Conservation (phyloP, 2,113 vertebrate genomes). For the Mugil cephalus region DNA sequence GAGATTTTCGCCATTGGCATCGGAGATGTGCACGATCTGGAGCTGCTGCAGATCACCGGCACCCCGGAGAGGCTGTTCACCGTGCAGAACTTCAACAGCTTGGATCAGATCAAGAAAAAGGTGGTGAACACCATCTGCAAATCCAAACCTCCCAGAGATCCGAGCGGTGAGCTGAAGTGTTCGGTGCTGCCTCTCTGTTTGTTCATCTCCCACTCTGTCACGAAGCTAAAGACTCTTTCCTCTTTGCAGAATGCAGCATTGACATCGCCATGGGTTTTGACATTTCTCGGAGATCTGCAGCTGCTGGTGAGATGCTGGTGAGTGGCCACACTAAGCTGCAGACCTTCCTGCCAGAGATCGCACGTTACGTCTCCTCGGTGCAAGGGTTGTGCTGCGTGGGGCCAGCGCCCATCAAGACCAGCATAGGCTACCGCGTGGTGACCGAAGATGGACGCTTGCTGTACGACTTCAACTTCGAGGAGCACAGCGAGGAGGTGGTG, state of each 20-base stretch:
- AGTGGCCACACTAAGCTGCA: slow-evolving; percentile 74
- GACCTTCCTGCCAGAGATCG: slow-evolving; percentile 79
- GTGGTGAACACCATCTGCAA: slow-evolving; percentile 80
- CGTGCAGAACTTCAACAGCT: slow-evolving; percentile 66
- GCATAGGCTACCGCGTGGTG: slow-evolving; percentile 81
- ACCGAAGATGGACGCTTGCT: slow-evolving; percentile 41
- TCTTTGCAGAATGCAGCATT: slow-evolving; percentile 81
- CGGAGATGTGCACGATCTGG: slow-evolving; percentile 56
- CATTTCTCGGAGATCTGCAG: slow-evolving; percentile 66
- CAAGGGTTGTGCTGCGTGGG: slow-evolving; percentile 80
- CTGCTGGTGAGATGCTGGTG: slow-evolving; percentile 36
- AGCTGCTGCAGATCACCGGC: slow-evolving; percentile 81
- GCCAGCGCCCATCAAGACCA: slow-evolving; percentile 28
- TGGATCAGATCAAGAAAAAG: slow-evolving; percentile 69
- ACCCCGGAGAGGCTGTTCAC: slow-evolving; percentile 60
- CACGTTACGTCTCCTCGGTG: slow-evolving; percentile 69
- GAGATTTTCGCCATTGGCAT: slow-evolving; percentile 82
- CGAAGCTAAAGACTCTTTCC: background rate
- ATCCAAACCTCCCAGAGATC: accelerated
- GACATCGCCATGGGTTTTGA: slow-evolving; percentile 90
- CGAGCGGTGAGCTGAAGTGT: background rate
- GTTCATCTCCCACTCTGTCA: background rate
- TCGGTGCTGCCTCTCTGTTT: background rate
- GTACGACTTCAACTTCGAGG: slow-evolving; percentile 84
- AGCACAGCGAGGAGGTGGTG: slow-evolving; percentile 73